These are phyloP conservation scores for Lasioglossum marginatum DNA, from an alignment of 2,888 invertebrate species.

Conservation along the genomic window DNA sequence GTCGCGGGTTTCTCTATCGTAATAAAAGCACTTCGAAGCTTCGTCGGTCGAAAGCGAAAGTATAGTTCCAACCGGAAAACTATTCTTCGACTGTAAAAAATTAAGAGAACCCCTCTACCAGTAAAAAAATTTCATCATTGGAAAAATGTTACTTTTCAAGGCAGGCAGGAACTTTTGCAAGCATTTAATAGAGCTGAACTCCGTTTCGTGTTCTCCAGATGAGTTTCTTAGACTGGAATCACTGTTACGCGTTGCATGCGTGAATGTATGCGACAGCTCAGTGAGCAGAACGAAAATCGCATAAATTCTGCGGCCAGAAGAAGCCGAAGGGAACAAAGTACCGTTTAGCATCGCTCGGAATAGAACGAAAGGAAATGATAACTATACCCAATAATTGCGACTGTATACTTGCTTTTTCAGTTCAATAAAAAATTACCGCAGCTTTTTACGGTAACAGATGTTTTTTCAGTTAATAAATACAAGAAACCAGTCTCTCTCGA, in stretches of 20 bases:
- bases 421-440: not conserved
- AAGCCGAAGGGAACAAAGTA: conserved; percentile 41
- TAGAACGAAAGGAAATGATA: conserved; percentile 2
- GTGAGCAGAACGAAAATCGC: conserved; percentile 61
- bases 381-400: not conserved
- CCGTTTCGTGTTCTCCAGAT: not conserved
- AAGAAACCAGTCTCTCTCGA: not conserved
- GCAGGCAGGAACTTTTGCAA: not conserved
- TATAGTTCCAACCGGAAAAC: not conserved
- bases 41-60: conserved; percentile 15
- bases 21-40: not conserved
- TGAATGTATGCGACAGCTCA: conserved; percentile 53
- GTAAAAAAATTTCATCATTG: not conserved
- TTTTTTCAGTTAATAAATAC: not conserved
- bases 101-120: not conserved
- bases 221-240: conserved; percentile 1
- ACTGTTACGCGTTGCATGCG: conserved; percentile 21
- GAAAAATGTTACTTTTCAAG: no score
- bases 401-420: not conserved
- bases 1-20: conserved; percentile 26
- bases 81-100: not conserved
- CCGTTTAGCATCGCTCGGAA: conserved; percentile 35
- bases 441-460: not conserved
- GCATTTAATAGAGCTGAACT: not conserved
- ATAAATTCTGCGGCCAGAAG: conserved; percentile 31